Evolutionary conservation across 2,888 invertebrate species (phyloP), one percentile per base, ranked within the genome.

Genomic region (Tuberolachnus salignus): DNA sequence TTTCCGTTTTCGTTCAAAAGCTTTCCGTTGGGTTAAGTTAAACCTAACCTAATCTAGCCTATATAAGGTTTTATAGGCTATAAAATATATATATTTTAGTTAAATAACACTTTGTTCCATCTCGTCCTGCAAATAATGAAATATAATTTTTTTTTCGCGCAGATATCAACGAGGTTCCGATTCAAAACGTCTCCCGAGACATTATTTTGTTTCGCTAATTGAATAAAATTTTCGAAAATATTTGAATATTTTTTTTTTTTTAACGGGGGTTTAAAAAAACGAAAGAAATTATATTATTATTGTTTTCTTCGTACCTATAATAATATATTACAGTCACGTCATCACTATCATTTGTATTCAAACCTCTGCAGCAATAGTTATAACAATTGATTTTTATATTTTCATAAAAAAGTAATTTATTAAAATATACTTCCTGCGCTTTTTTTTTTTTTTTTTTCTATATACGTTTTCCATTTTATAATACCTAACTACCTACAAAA

Each of bases 311-410:
- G 42, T 63, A 34, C 34, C 34, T 34, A 34, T 4, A 63, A 63
- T 73, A 53, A 61, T 73, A 73, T 73, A 73, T 78, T 78, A 67
- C 75, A 66, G 75, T 78, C 75, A 78, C 75, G 75, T 78, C 67
- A 78, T 34, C 46, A 59, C 67, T n/a, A n/a, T 78, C 75, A 78
- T 78, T 67, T 78, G 75, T 78, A 78, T 78, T 78, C 75, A 67
- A 78, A 67, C 67, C 75, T 78, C 75, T 34, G 59, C 75, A 34
- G 59, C 75, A 67, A 78, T 78, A 57, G 75, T 67, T 69, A 67
- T 78, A 78, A 78, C 75, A 78, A 78, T 78, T 78, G 75, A 78
- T 78, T 78, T n/a, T 67, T 78, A 67, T 78, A 78, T 78, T 78
- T 78, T 78, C 57, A 69, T 78, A 78, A 67, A 78, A 78, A 78